Conservation (phyloP, 1,140 invertebrate genomes). For the Tetramorium simillimum region DNA sequence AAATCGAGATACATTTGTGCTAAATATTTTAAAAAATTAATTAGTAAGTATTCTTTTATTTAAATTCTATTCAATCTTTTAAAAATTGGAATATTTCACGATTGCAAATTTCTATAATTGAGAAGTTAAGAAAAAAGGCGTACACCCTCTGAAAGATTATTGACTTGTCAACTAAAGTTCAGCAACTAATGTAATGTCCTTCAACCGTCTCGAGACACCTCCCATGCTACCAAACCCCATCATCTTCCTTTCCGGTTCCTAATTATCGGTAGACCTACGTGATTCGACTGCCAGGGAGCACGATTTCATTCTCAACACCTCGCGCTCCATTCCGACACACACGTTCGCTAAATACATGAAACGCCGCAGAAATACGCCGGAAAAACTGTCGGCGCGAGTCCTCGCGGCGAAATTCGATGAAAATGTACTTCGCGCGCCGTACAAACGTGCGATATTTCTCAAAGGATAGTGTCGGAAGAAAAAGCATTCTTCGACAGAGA, state of each 20-base stretch:
- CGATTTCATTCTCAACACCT: constrained; percentile 16
- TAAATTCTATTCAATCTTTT: neutral
- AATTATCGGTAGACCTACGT: constrained; percentile 65
- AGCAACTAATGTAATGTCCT: constrained; percentile 15
- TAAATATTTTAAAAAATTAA: neutral
- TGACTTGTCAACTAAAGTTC: neutral
- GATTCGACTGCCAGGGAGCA: constrained; percentile 59
- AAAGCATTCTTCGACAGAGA: constrained; percentile 23
- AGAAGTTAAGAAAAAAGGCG: neutral
- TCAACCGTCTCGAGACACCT: neutral
- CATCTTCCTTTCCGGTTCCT: constrained; percentile 53
- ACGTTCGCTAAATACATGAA: constrained; percentile 51
- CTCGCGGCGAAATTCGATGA: constrained; percentile 44
- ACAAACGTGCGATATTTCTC: constrained; percentile 35
- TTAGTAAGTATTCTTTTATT: neutral
- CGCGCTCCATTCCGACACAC: neutral
- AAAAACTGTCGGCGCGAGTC: constrained; percentile 4
- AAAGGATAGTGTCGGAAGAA: constrained; percentile 26
- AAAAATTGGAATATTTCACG: neutral
- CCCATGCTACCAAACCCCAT: constrained; percentile 30
- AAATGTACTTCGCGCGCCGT: neutral
- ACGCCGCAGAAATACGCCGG: neutral
- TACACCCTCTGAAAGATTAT: neutral
- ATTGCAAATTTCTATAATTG: neutral
- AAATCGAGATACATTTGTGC: neutral